Evolutionary conservation across 2,113 vertebrate species (phyloP), one percentile per base, ranked within the genome.

Genomic region (Tretioscincus oriximinensis): DNA sequence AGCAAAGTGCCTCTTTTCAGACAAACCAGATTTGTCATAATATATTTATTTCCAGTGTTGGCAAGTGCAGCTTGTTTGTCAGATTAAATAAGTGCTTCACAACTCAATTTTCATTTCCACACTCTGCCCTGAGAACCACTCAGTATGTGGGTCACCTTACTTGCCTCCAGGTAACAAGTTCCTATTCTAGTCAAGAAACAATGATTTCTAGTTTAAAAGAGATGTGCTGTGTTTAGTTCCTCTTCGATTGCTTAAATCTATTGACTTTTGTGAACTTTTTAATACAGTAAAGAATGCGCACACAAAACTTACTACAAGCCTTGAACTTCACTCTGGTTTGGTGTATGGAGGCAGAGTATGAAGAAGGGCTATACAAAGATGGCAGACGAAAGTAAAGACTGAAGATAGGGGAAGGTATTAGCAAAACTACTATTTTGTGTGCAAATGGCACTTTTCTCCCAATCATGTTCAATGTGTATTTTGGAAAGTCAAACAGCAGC

Each of bases 271-370:
- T 0, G 1, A 2, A 47, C 65, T 18, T 5, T 77, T n/a, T 22
- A 10, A 8, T 51, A 31, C 0, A 0, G 1, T 4, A 11, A 0
- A 3, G 8, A 22, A 11, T 0, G n/a, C 7, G 2, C 0, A 1
- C 9, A 1, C 0, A 18, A 69, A 35, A 9, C 9, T 16, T 9
- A 26, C 4, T 26, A 5, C 47, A 76, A 77, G 24, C 12, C 24
- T 28, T 22, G 63, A 51, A 77, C 41, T 21, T 64, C 67, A 49
- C 3, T 24, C 10, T 31, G 21, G 31, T 2, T 22, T 47, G 16
- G 64, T 6, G 1, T 16, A 47, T 28, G 41, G 47, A 9, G 10
- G 9, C 35, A 26, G 10, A 63, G 9, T 2, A 28, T 12, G 75
- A 76, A 45, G 18, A 9, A 31, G 26, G 18, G 65, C 28, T 26